These are phyloP conservation scores for Podarcis siculus DNA, from an alignment of 2,797 vertebrate species.

Conservation along the genomic window DNA sequence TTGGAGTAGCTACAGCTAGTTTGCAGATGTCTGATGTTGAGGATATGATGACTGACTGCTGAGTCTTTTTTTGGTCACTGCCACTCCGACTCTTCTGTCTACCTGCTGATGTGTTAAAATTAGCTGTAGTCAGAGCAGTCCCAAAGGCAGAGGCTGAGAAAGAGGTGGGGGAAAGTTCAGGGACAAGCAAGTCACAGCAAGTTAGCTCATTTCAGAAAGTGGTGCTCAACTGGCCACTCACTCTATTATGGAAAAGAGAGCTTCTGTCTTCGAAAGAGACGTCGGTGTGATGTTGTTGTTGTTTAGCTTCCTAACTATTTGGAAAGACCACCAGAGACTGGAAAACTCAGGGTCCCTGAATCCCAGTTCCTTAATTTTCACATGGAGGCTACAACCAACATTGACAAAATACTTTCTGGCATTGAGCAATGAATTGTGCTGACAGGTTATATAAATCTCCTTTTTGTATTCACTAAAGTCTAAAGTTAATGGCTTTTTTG, in stretches of 20 bases:
- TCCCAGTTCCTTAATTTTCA: conserved; percentile 40
- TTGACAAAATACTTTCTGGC: conserved; percentile 53
- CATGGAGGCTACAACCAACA: conserved; percentile 49
- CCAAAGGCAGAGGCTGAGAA: background rate
- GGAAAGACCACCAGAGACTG: conserved; percentile 39
- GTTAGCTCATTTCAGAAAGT: background rate
- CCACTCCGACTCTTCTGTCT: background rate
- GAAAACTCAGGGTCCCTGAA: conserved; percentile 37
- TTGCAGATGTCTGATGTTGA: background rate
- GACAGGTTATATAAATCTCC: conserved; percentile 59
- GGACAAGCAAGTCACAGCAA: background rate
- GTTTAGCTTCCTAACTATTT: conserved; percentile 29
- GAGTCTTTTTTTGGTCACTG: too few species aligned
- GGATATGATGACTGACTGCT: background rate
- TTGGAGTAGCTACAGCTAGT: background rate
- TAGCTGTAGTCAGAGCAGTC: background rate
- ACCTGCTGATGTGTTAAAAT: background rate
- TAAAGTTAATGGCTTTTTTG: conserved; percentile 66
- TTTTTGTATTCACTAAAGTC: conserved; percentile 56
- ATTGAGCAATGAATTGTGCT: conserved; percentile 57
- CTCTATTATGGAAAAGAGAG: background rate
- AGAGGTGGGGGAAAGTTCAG: background rate
- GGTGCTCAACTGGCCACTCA: background rate
- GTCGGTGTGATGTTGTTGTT: background rate
- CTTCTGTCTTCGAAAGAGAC: background rate